Evolutionary conservation across 2,113 vertebrate genomes (phyloP).

Genomic region (Python bivittatus): DNA sequence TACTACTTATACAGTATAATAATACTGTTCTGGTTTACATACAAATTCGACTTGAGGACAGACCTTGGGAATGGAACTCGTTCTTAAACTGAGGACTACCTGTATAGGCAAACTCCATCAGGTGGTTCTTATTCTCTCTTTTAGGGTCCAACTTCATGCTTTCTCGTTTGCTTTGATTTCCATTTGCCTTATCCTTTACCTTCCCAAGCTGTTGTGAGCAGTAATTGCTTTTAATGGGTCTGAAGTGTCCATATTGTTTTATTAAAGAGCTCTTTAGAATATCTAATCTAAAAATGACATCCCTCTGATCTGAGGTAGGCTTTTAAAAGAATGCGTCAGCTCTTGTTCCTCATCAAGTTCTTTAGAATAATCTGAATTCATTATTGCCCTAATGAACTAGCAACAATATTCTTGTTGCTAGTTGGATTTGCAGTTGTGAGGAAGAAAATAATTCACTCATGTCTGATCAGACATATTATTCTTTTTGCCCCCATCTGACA

Average conservation of each 20-base stretch:
- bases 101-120: not conserved
- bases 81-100: too few relatives aligned
- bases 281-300: not conserved
- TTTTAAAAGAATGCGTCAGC: not conserved
- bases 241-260: not conserved
- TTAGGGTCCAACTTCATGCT: not conserved
- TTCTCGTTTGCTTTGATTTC: not conserved
- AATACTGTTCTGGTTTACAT: too few relatives aligned
- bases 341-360: not conserved
- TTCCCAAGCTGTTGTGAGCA: not conserved
- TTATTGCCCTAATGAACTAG: not conserved
- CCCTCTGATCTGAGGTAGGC: not conserved
- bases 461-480: not conserved
- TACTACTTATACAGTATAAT: too few relatives aligned
- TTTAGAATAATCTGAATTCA: not conserved
- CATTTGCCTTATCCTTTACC: not conserved
- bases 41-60: too few relatives aligned
- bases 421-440: not conserved
- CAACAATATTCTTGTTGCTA: not conserved
- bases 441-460: not conserved
- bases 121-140: not conserved
- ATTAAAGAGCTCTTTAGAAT: not conserved
- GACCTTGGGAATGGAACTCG: too few relatives aligned
- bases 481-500: not conserved
- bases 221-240: not conserved